Conservation (phyloP, 2,113 vertebrate species). For the Pterocles burchelli region DNA sequence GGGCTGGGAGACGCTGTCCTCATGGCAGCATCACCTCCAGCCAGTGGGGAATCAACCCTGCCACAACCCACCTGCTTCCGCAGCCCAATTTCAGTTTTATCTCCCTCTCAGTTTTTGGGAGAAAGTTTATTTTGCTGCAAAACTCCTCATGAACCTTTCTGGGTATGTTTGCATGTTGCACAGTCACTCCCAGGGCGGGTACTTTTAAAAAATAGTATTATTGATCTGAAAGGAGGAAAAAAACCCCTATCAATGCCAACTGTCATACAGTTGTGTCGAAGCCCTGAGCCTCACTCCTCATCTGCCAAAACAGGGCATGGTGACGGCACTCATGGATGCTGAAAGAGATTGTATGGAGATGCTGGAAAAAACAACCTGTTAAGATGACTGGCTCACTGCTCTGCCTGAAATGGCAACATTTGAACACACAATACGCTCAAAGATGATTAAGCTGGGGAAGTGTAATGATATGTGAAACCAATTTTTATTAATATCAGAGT, state of each 20-base stretch:
- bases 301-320: not conserved
- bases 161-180: not conserved
- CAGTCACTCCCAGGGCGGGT: not conserved
- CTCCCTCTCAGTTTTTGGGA: not conserved
- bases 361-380: slow-evolving; percentile 48
- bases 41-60: not conserved
- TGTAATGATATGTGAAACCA: slow-evolving; percentile 45
- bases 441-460: slow-evolving; percentile 57
- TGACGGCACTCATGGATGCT: not conserved
- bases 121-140: not conserved
- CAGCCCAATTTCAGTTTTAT: not conserved
- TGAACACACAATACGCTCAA: slow-evolving; percentile 6
- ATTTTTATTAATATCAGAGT: slow-evolving; percentile 47
- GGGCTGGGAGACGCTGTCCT: not conserved
- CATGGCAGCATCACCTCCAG: not conserved
- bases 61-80: not conserved
- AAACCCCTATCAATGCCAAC: not conserved
- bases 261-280: not conserved
- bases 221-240: not conserved
- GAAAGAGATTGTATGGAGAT: not conserved
- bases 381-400: slow-evolving; percentile 30
- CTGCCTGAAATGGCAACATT: slow-evolving; percentile 23
- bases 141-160: not conserved
- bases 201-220: not conserved
- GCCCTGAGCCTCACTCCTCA: not conserved